phyloP scores from a whole-genome alignment of 2,797 vertebrate genomes.

The Benthosema pterotum region DNA sequence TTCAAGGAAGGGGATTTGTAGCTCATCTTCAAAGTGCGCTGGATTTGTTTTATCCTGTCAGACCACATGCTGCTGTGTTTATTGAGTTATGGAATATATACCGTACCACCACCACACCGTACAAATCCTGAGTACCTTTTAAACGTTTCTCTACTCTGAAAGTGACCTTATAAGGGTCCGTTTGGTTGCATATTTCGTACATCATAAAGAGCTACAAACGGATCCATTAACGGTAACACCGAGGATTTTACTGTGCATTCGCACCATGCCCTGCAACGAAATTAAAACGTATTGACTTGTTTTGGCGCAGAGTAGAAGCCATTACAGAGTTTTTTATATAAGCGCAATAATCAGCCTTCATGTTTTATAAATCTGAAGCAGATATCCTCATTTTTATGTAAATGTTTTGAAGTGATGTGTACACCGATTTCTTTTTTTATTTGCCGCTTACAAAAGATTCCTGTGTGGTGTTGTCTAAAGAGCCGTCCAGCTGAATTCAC shows the following conservation, averaged over 20 bases:
- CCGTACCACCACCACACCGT: no score
- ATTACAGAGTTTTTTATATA: no score
- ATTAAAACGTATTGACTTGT: no score
- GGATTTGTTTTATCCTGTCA: conserved; percentile 27
- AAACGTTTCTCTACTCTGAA: no score
- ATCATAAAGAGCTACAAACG: no score
- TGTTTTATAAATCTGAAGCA: not conserved
- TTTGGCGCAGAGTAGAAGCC: no score
- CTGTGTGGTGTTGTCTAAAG: not conserved
- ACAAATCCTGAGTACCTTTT: not conserved
- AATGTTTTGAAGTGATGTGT: not conserved
- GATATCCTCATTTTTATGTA: not conserved
- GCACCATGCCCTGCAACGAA: no score
- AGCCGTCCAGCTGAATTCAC: not conserved
- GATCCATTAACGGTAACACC: no score
- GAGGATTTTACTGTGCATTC: no score
- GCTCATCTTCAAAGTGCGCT: conserved; percentile 20
- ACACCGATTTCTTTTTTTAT: not conserved
- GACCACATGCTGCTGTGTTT: conserved; percentile 16
- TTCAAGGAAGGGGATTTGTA: conserved; percentile 17
- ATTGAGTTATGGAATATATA: conserved; percentile 12
- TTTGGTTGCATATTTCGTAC: no score
- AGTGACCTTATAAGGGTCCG: no score
- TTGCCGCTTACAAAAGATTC: not conserved
- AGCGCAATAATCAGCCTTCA: no score